Percentiles rank a stretch among this genome's conserved stretches.
These are phyloP conservation scores for Pterobdella sp. DNA, from an alignment of 2,888 invertebrate species.

Conservation along the genomic window DNA sequence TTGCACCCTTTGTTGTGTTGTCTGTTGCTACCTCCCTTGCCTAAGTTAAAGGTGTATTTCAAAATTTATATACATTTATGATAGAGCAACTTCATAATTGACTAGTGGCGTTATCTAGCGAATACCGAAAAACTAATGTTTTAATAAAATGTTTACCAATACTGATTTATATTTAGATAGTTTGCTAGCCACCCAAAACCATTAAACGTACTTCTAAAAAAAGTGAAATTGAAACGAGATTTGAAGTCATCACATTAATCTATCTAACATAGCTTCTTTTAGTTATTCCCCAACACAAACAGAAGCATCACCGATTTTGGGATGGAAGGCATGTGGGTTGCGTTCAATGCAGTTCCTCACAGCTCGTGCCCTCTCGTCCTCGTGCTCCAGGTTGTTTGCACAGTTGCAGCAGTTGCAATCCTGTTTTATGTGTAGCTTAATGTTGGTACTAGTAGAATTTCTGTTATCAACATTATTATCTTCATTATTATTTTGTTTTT, in stretches of 20 bases:
- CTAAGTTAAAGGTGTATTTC: background rate
- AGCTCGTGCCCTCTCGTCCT: constrained; percentile 85
- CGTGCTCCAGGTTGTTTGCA: constrained; percentile 87
- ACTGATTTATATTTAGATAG: background rate
- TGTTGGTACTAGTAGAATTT: too few relatives aligned
- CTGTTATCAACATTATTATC: too few relatives aligned
- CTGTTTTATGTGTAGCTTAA: constrained; percentile 31
- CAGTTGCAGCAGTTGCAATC: constrained; percentile 95
- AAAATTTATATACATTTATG: too few relatives aligned
- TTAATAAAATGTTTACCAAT: background rate
- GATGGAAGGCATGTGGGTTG: constrained; percentile 94
- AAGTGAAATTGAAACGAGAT: too few relatives aligned
- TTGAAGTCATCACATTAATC: too few relatives aligned
- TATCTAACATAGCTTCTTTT: too few relatives aligned
- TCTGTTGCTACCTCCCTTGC: constrained; percentile 25
- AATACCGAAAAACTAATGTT: too few relatives aligned
- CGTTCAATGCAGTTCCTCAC: constrained; percentile 88
- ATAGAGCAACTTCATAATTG: too few relatives aligned
- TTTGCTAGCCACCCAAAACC: too few relatives aligned
- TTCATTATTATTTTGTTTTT: too few relatives aligned
- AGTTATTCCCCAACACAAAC: background rate
- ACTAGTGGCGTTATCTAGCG: too few relatives aligned
- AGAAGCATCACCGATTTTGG: constrained; percentile 75
- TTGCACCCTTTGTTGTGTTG: constrained; percentile 93
- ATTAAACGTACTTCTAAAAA: too few relatives aligned